phyloP scores from a whole-genome alignment of 2,888 invertebrate species.

The Drosophila pseudotalamancana region DNA sequence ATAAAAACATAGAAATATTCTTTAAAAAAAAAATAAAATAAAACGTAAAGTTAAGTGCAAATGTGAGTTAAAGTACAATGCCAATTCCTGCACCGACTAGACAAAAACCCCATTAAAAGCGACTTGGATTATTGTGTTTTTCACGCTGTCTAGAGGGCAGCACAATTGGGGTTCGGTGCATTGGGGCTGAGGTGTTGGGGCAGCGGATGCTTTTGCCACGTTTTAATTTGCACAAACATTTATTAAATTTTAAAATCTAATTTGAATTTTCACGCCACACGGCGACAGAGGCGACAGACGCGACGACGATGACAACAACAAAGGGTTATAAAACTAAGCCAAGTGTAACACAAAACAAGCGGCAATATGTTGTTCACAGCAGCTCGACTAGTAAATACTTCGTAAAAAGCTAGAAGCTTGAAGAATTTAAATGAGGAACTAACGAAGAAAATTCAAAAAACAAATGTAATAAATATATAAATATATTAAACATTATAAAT shows the following conservation, averaged over 20 bases:
- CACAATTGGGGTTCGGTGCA: constrained; percentile 1
- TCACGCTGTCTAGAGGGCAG: constrained; percentile 40
- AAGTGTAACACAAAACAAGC: constrained; percentile 60
- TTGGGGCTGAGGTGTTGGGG: constrained; percentile 27
- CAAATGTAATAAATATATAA: no score
- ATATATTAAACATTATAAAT: no score
- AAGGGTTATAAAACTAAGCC: constrained; percentile 50
- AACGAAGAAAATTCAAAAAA: no score
- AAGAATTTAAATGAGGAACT: not conserved
- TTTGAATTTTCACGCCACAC: constrained; percentile 79
- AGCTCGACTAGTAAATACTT: not conserved
- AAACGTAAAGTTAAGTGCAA: not conserved
- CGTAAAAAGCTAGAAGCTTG: not conserved
- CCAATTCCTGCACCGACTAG: constrained; percentile 23
- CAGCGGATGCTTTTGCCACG: constrained; percentile 59
- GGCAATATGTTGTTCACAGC: not conserved
- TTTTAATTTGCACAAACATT: constrained; percentile 74
- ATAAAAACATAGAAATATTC: constrained; percentile 1
- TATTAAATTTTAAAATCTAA: constrained; percentile 82
- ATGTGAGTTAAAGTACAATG: constrained; percentile 2
- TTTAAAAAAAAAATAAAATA: not conserved
- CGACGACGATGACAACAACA: constrained; percentile 20
- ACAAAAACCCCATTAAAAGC: constrained; percentile 66
- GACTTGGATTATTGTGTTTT: constrained; percentile 39
- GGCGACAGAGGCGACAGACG: constrained; percentile 25